phyloP scores from a whole-genome alignment of 1,140 invertebrate genomes.

The Phymorhynchus buccinoides region DNA sequence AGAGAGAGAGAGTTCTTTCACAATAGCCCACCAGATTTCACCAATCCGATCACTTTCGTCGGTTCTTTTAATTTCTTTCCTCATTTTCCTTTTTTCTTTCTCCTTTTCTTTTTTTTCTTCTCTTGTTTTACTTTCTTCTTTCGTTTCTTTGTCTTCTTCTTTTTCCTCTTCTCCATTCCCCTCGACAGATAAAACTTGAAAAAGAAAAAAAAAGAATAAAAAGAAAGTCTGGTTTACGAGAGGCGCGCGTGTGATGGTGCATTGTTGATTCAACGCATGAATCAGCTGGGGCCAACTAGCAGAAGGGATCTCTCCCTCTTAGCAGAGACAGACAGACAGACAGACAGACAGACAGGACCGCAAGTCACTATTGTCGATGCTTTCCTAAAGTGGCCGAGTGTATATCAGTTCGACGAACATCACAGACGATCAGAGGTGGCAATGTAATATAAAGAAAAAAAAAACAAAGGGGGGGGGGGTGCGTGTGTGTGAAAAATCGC shows the following conservation, averaged over 20 bases:
- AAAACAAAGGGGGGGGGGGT: background rate
- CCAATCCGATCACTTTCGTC: slow-evolving; percentile 10
- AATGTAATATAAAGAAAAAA: too few relatives aligned
- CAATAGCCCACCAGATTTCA: background rate
- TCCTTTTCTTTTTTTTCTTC: background rate
- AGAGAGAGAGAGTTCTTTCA: background rate
- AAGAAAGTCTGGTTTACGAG: background rate
- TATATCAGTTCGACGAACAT: background rate
- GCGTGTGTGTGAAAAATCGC: background rate
- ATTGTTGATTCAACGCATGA: background rate
- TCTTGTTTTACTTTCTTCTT: background rate
- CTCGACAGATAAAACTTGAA: background rate
- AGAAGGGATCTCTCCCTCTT: too few relatives aligned
- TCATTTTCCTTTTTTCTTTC: background rate
- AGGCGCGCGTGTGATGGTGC: background rate
- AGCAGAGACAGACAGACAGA: background rate
- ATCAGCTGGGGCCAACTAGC: background rate
- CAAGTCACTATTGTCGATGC: background rate
- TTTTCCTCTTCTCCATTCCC: background rate
- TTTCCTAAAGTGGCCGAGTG: background rate
- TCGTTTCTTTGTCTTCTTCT: background rate
- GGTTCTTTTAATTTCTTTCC: background rate
- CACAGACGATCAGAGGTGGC: background rate
- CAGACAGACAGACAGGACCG: background rate
- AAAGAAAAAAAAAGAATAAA: too few relatives aligned